phyloP scores from a whole-genome alignment of 2,113 vertebrate species.

The Heptranchias perlo region DNA sequence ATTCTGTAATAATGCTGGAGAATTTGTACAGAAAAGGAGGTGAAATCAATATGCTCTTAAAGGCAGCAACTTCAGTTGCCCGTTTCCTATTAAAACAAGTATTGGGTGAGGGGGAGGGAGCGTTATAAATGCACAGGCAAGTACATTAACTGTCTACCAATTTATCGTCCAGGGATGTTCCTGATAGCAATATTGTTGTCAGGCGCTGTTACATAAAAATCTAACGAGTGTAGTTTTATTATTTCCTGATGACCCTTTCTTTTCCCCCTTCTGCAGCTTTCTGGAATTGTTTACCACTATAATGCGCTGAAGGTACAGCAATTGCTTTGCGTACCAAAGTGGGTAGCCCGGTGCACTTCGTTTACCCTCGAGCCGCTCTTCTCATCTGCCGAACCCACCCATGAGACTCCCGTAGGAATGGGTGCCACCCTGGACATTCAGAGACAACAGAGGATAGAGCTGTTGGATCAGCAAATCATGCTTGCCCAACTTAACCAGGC shows the following conservation, averaged over 20 bases:
- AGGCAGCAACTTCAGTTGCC: background rate
- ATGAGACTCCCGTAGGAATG: slow-evolving; percentile 80
- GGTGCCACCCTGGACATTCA: slow-evolving; percentile 94
- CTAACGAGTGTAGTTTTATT: background rate
- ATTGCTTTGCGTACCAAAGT: slow-evolving; percentile 70
- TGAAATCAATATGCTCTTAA: background rate
- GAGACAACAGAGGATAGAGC: slow-evolving; percentile 86
- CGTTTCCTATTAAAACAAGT: background rate
- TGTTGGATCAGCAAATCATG: slow-evolving; percentile 85
- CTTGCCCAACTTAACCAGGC: slow-evolving; percentile 81
- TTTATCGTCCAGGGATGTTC: background rate
- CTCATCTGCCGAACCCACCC: slow-evolving; percentile 69
- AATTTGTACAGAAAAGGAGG: background rate
- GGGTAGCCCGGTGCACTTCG: slow-evolving; percentile 69
- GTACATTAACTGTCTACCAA: background rate
- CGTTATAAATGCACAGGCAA: background rate
- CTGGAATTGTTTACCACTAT: slow-evolving; percentile 74
- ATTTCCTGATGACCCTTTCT: background rate
- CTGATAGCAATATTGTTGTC: background rate
- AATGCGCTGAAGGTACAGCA: slow-evolving; percentile 66
- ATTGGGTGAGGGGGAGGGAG: too few relatives aligned
- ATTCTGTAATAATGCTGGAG: background rate
- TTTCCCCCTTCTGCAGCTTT: slow-evolving; percentile 61
- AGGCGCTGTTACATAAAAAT: background rate
- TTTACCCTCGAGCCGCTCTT: slow-evolving; percentile 77